Evolutionary conservation across 2,797 vertebrate genomes (phyloP), one percentile per base, ranked within the genome.

Genomic region (Ctenosaura bakeri): DNA sequence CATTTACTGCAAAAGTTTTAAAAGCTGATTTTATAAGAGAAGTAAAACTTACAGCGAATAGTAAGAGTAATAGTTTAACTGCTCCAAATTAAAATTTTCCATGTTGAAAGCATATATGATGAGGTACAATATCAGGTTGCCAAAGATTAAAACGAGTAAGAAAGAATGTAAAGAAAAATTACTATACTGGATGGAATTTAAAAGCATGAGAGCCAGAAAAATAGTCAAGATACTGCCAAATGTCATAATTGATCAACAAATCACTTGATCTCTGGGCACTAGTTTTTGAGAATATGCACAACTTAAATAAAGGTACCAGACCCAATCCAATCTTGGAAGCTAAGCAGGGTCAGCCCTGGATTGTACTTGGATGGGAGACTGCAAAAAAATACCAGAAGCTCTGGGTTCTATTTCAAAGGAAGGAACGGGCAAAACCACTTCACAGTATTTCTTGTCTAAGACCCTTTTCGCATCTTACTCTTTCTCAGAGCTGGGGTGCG

Each of bases 251-350:
- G 82, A 89, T 93, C 86, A 92, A 80, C 78, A 24, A 91, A 79
- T 13, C 6, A 85, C 50, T 46, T 77, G 22, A 46, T 26, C 24
- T 26, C 6, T 78, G 10, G 2, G 24, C 26, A 46, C 42, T 42
- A 42, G 46, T 89, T 94, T 16, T 22, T 83, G 88, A 92, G 92
- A 96, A 87, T 54, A 81, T 26, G 92, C 52, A 1, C n/a, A 62
- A 38, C 56, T 4, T 35, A 12, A 20, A 62, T 62, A 62, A 59
- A 62, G 56, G 54, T 16, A 73, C 1, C 71, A 35, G 54, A 62
- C 5, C 20, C 59, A 2, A 62, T 64, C 62, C 22, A 22, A 64
- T 64, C 20, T 20, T 22, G 62, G 62, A 24, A 64, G 62, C 62
- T 64, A 64, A 62, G 59, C 20, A 62, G 5, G 62, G 62, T 64